Evolutionary conservation across 2,113 vertebrate species (phyloP).

Genomic region (Phalacrocorax brasilianus): DNA sequence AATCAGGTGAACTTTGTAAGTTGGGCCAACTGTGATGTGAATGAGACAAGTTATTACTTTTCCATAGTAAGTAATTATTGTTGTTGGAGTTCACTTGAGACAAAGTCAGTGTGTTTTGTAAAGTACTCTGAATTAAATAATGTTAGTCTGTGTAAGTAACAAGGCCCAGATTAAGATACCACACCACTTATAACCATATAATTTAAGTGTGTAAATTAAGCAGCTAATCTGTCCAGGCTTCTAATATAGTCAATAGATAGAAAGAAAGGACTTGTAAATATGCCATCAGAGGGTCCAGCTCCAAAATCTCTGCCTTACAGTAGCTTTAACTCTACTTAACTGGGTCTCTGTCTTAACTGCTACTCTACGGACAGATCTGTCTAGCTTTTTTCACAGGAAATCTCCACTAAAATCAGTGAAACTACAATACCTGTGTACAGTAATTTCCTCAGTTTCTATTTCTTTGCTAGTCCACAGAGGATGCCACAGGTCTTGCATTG

Average conservation of each 20-base stretch:
- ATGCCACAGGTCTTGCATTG: neutral
- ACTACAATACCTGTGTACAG: neutral
- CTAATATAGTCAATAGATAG: neutral
- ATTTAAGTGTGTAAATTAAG: neutral
- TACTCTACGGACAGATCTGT: neutral
- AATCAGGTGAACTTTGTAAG: neutral
- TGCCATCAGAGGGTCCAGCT: neutral
- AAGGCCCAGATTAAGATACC: neutral
- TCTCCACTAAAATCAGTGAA: neutral
- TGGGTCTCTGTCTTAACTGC: neutral
- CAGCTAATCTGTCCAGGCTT: neutral
- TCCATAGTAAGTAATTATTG: neutral
- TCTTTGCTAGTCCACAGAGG: neutral
- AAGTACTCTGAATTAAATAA: neutral
- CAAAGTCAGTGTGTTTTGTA: neutral
- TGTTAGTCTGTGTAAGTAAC: neutral
- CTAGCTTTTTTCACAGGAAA: neutral
- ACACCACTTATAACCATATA: neutral
- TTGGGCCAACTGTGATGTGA: neutral
- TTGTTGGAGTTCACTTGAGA: neutral
- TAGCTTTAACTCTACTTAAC: neutral
- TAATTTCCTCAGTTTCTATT: neutral
- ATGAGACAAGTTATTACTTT: neutral
- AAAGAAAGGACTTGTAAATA: neutral
- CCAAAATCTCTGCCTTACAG: neutral